Conservation (phyloP, 2,113 vertebrate genomes). For the Suricata suricatta region DNA sequence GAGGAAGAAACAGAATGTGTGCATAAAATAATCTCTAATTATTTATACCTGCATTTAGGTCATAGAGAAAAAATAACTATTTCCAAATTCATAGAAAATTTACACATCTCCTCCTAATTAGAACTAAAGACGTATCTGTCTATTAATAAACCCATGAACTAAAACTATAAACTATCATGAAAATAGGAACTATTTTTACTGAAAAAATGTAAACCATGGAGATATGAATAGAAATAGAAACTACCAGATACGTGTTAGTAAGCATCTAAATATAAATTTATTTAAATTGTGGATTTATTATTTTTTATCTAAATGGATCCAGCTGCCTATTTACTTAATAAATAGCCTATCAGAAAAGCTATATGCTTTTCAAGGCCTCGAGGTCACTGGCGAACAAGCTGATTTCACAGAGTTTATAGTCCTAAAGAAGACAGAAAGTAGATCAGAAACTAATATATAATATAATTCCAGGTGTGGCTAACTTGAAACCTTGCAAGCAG, state of each 20-base stretch:
- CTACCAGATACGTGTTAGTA: neutral
- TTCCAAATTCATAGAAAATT: neutral
- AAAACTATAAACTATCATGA: neutral
- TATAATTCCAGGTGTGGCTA: neutral
- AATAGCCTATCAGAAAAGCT: neutral
- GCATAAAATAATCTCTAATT: neutral
- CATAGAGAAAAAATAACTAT: neutral
- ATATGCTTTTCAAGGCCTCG: neutral
- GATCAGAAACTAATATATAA: neutral
- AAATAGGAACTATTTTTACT: neutral
- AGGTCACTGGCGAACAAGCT: neutral
- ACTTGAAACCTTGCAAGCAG: neutral
- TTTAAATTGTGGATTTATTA: neutral
- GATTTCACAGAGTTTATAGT: neutral
- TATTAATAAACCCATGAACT: neutral
- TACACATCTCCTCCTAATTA: neutral
- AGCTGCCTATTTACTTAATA: neutral
- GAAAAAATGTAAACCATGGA: neutral
- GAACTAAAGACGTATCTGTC: neutral
- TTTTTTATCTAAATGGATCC: conserved; percentile 8
- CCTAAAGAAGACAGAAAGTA: neutral
- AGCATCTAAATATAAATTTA: neutral
- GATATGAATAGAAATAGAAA: neutral
- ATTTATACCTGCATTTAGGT: neutral
- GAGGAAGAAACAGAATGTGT: neutral